Evolutionary conservation across 2,797 vertebrate genomes (phyloP), one percentile per base, ranked within the genome.

Genomic region (Rhynchonycteris naso): DNA sequence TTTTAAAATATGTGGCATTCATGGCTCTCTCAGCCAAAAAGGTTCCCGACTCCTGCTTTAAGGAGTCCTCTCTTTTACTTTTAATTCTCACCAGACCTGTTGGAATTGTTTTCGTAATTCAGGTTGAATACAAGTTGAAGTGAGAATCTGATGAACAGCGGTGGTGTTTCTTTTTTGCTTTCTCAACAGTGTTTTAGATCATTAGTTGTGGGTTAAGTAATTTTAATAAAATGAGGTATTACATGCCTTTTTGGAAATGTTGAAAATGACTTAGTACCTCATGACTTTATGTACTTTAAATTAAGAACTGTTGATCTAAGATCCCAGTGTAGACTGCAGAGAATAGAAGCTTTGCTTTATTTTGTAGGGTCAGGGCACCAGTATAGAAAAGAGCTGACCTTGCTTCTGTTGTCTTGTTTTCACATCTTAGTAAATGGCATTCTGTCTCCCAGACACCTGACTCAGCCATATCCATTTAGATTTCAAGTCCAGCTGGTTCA

Each of bases 201-300:
- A 83, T 86, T 83, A 50, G 11, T 78, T 88, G 35, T 59, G 7
- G 22, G 19, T 89, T 68, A 69, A 50, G 18, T 79, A 15, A 66
- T 88, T 93, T 95, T 83, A 66, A 58, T 87, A 69, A 79, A 68
- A 65, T 68, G 52, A 90, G 12, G 12, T 58, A 13, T 84, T 88
- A 58, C 5, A 0, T 59, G 74, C 9, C 7, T 33, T 85, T 86
- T 85, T 72, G 59, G 58, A 91, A 92, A 75, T 84, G 50, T 66
- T 90, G 56, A 81, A 91, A 92, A 65, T 96, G 9, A 52, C 47
- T 93, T 69, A 50, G 59, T 81, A 66, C 19, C 26, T 81, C 28
- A 28, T 74, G 81, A 85, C 33, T 75, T 50, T 90, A 65, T 79
- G 7, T 65, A 79, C 79, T 86, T 91, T 21, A 52, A 38, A 28